phyloP scores from a whole-genome alignment of 2,113 vertebrate species.

The Thinocorus orbignyianus region DNA sequence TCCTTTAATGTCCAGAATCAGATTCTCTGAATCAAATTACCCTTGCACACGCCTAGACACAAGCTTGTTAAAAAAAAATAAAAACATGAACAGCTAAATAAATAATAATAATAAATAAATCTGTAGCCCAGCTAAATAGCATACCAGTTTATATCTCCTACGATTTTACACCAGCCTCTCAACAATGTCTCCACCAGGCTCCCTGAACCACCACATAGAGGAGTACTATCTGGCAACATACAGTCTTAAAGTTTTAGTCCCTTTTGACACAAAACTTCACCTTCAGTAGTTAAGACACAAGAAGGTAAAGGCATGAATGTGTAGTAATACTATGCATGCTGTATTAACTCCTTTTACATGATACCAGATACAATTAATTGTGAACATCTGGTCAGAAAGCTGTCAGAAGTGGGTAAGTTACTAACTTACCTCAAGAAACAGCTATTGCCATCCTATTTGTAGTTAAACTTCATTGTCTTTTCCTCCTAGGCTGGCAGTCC shows the following conservation, averaged over 20 bases:
- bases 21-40: neutral
- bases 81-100: neutral
- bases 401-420: neutral
- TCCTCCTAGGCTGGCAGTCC: neutral
- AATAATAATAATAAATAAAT: neutral
- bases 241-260: neutral
- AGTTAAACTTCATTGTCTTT: neutral
- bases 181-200: neutral
- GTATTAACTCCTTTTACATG: neutral
- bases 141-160: neutral
- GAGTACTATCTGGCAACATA: neutral
- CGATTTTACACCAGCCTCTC: neutral
- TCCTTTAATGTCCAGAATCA: neutral
- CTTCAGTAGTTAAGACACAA: neutral
- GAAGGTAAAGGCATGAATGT: neutral
- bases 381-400: neutral
- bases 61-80: neutral
- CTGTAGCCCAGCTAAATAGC: neutral
- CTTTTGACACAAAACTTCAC: neutral
- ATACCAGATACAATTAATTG: neutral
- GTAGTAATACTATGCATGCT: neutral
- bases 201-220: neutral
- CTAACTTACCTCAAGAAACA: neutral
- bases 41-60: neutral
- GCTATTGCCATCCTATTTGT: neutral